Percentiles rank a stretch among this genome's conserved stretches.
These are phyloP conservation scores for Sinocyclocheilus rhinocerous DNA, from an alignment of 2,113 vertebrate species.

Conservation along the genomic window DNA sequence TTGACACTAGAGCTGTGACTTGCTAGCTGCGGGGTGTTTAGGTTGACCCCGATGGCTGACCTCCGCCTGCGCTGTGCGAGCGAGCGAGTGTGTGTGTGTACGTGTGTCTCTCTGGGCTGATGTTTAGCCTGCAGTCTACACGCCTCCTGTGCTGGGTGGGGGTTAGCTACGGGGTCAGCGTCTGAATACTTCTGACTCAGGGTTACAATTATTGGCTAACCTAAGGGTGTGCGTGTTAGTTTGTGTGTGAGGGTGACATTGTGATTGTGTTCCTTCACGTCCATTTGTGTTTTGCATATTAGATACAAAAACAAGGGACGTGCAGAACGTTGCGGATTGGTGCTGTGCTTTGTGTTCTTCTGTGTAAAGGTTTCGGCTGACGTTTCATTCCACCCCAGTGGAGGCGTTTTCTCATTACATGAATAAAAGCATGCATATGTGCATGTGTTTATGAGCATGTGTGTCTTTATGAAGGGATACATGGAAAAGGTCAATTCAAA, in stretches of 20 bases:
- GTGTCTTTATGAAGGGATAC: background rate
- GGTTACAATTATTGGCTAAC: slow-evolving; percentile 64
- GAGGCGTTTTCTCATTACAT: slow-evolving; percentile 20
- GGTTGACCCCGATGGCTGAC: slow-evolving; percentile 63
- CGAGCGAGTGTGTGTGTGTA: slow-evolving; percentile 39
- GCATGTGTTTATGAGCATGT: background rate
- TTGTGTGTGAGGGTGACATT: slow-evolving; percentile 34
- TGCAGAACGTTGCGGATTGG: background rate
- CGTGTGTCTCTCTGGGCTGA: slow-evolving; percentile 42
- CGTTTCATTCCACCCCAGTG: slow-evolving; percentile 1
- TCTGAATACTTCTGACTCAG: slow-evolving; percentile 63
- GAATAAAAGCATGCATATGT: background rate
- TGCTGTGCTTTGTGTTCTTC: background rate
- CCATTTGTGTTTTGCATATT: slow-evolving; percentile 27
- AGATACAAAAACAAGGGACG: slow-evolving; percentile 1
- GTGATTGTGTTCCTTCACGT: slow-evolving; percentile 34
- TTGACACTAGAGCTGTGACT: slow-evolving; percentile 63
- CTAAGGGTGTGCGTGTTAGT: slow-evolving; percentile 43
- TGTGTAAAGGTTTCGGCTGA: background rate
- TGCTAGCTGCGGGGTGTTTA: slow-evolving; percentile 64
- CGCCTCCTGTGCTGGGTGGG: slow-evolving; percentile 58
- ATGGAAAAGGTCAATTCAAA: background rate
- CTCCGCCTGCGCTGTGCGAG: slow-evolving; percentile 56
- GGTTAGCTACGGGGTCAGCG: slow-evolving; percentile 66
- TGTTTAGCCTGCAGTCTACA: slow-evolving; percentile 64